Percentiles rank a stretch among this genome's conserved stretches.
These are phyloP conservation scores for Pseudopleuronectes americanus DNA, from an alignment of 2,797 vertebrate species.

Conservation along the genomic window DNA sequence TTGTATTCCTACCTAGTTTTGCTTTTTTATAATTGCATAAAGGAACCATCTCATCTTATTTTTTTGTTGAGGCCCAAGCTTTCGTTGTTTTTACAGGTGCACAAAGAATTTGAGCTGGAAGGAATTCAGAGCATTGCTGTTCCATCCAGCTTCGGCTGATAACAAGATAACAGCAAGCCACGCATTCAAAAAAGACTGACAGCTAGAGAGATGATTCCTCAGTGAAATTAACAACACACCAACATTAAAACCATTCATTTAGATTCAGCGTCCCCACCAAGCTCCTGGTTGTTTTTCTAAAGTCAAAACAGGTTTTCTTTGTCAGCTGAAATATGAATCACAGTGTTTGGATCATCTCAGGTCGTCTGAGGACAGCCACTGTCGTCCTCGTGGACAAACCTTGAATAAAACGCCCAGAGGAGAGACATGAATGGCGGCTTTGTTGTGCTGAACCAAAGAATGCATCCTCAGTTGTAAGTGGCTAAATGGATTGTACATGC, in stretches of 20 bases:
- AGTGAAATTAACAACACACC: not conserved
- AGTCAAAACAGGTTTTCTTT: not conserved
- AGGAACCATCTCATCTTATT: not conserved
- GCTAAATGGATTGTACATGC: slow-evolving; percentile 50
- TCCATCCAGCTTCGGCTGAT: not conserved
- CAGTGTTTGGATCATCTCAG: slow-evolving; percentile 31
- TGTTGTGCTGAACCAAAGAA: slow-evolving; percentile 61
- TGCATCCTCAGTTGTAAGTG: slow-evolving; percentile 51
- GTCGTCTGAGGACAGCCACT: slow-evolving; percentile 47
- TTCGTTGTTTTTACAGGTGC: slow-evolving; percentile 42
- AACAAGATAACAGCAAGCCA: not conserved
- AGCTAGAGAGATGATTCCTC: not conserved
- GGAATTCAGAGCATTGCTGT: slow-evolving; percentile 22
- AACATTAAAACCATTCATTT: not conserved
- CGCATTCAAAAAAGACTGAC: slow-evolving; percentile 1
- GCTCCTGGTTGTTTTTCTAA: not conserved
- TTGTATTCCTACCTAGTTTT: not conserved
- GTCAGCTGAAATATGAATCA: slow-evolving; percentile 25
- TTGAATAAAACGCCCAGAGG: slow-evolving; percentile 39
- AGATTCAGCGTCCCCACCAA: not conserved
- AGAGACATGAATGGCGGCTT: slow-evolving; percentile 61
- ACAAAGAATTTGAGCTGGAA: slow-evolving; percentile 12
- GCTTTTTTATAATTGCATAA: not conserved
- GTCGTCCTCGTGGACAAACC: slow-evolving; percentile 40
- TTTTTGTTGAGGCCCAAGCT: not conserved